Percentiles rank a stretch among this genome's conserved stretches.
Conservation (phyloP, 2,113 vertebrate species). For the Camelus dromedarius region DNA sequence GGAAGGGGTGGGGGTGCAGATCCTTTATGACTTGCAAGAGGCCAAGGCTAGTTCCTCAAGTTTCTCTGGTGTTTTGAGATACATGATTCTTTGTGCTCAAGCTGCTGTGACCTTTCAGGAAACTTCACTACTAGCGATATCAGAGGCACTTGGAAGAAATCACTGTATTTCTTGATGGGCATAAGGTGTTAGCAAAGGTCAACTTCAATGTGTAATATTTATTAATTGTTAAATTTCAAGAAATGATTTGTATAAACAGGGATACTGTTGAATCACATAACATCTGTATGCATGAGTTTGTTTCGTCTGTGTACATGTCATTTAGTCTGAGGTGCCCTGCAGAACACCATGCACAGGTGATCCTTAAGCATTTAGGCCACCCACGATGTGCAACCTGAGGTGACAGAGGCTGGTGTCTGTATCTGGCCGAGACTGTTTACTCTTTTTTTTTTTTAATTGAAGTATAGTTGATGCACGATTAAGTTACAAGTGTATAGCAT, state of each 20-base stretch:
- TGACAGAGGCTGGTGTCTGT: neutral
- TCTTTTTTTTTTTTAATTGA: neutral
- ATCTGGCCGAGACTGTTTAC: neutral
- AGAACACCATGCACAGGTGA: neutral
- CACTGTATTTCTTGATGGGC: neutral
- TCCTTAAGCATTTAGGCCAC: neutral
- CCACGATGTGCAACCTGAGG: neutral
- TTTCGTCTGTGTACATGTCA: neutral
- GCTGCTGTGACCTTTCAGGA: slow-evolving; percentile 16
- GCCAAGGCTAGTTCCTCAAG: neutral
- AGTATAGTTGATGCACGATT: neutral
- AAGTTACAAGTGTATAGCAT: neutral
- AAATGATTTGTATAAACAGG: neutral
- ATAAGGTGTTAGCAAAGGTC: neutral
- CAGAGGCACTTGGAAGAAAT: neutral
- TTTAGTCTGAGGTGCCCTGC: neutral
- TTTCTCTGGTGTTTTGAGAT: slow-evolving; percentile 39
- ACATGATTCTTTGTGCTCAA: neutral
- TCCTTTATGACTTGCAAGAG: neutral
- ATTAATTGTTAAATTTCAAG: neutral
- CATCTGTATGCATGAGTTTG: neutral
- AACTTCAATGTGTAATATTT: neutral
- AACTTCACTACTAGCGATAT: neutral
- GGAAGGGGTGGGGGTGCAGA: neutral
- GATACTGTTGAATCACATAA: neutral